phyloP scores from a whole-genome alignment of 2,888 invertebrate species.

The Rhagium mordax region DNA sequence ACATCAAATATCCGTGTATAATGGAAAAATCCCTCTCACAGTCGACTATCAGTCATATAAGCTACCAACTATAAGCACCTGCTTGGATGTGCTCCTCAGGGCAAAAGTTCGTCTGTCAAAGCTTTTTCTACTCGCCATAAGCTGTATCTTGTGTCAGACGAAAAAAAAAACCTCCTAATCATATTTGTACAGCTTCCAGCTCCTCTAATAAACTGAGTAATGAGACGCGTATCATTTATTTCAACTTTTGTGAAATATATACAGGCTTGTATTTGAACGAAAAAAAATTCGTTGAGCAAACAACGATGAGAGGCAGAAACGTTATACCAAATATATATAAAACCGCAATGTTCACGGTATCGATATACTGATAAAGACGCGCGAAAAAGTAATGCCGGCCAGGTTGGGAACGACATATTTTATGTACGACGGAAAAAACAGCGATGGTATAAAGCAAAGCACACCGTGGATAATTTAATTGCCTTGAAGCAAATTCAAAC shows the following conservation, averaged over 20 bases:
- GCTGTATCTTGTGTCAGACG: neutral
- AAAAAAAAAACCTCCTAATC: neutral
- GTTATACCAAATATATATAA: constrained; percentile 45
- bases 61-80: no score
- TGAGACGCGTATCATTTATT: neutral
- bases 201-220: neutral
- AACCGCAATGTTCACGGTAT: constrained; percentile 48
- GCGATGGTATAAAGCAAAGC: neutral
- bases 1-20: no score
- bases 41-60: no score
- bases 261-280: neutral
- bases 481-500: no score
- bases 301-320: constrained; percentile 6
- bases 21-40: no score
- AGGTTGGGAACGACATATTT: neutral
- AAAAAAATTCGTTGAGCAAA: constrained; percentile 13
- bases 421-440: neutral
- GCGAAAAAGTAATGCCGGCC: constrained; percentile 35
- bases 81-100: no score
- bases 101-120: no score
- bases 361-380: constrained; percentile 40
- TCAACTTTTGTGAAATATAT: constrained; percentile 20
- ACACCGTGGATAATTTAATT: no score
- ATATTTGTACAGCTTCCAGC: neutral
- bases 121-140: neutral